These are phyloP conservation scores for Epizoanthus rinbou DNA, from an alignment of 92 coral and sea anemone genomes.

Conservation along the genomic window DNA sequence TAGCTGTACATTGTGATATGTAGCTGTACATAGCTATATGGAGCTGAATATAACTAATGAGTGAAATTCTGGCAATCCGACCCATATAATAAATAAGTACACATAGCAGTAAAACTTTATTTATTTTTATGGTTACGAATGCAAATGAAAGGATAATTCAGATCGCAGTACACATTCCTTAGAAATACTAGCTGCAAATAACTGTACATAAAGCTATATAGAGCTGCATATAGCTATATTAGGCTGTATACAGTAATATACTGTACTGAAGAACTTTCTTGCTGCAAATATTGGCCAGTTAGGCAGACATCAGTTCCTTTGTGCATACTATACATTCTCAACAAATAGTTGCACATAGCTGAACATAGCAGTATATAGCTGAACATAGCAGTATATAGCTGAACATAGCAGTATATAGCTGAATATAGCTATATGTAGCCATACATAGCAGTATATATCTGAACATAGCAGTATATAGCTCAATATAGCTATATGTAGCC, in stretches of 20 bases:
- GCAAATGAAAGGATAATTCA: too few relatives aligned
- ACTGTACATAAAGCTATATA: background rate
- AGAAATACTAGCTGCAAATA: too few relatives aligned
- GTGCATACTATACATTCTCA: too few relatives aligned
- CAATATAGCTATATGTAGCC: background rate
- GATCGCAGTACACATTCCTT: too few relatives aligned
- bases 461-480: background rate
- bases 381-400: background rate
- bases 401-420: too few relatives aligned
- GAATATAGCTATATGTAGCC: background rate
- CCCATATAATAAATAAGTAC: too few relatives aligned
- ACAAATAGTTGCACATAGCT: background rate
- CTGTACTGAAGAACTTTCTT: background rate
- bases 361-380: background rate
- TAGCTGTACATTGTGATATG: background rate
- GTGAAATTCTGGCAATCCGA: too few relatives aligned
- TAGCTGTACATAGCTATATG: background rate
- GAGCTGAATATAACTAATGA: too few relatives aligned
- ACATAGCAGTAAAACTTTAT: too few relatives aligned
- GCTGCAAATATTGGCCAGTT: too few relatives aligned
- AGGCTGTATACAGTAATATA: background rate
- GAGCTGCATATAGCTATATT: background rate
- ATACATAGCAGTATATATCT: background rate
- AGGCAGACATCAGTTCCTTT: too few relatives aligned
- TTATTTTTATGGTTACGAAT: too few relatives aligned